phyloP scores from a whole-genome alignment of 2,888 invertebrate species.

The Craniophora ligustri region DNA sequence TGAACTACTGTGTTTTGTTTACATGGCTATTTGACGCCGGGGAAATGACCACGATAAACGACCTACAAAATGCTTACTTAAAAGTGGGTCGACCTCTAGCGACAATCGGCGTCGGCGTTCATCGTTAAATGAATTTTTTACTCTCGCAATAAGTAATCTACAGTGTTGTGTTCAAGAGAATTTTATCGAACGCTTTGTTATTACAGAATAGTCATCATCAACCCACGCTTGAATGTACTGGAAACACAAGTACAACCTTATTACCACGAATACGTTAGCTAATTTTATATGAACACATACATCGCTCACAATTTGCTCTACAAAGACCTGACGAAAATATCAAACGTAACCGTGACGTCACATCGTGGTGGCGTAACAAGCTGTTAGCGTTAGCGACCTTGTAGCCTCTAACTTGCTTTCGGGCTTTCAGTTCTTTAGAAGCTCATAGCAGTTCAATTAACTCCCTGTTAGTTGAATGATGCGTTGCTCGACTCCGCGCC shows the following conservation, averaged over 20 bases:
- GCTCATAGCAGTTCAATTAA: slow-evolving; percentile 37
- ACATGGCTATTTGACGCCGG: slow-evolving; percentile 54
- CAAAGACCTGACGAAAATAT: slow-evolving; percentile 38
- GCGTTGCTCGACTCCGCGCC: slow-evolving; percentile 18
- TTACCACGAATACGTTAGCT: slow-evolving; percentile 13
- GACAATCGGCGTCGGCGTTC: slow-evolving; percentile 56
- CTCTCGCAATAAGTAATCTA: slow-evolving; percentile 52
- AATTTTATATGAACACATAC: slow-evolving; percentile 12
- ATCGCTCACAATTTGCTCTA: slow-evolving; percentile 12
- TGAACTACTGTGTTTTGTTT: slow-evolving; percentile 44
- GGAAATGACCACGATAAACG: slow-evolving; percentile 78
- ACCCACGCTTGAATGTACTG: slow-evolving; percentile 20
- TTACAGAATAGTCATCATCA: slow-evolving; percentile 15
- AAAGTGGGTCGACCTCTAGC: slow-evolving; percentile 78
- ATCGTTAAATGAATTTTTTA: slow-evolving; percentile 66
- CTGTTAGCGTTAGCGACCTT: slow-evolving; percentile 52
- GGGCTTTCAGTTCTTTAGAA: slow-evolving; percentile 40
- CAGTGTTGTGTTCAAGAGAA: slow-evolving; percentile 35
- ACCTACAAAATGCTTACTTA: slow-evolving; percentile 78
- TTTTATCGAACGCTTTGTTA: slow-evolving; percentile 33
- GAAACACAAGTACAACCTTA: slow-evolving; percentile 5
- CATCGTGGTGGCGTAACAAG: slow-evolving; percentile 34
- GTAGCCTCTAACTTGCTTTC: slow-evolving; percentile 30
- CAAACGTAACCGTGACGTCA: slow-evolving; percentile 48
- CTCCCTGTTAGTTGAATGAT: slow-evolving; percentile 24